Percentiles rank a stretch among this genome's conserved stretches.
phyloP scores from a whole-genome alignment of 2,797 vertebrate species.

The Ceryle rudis region DNA sequence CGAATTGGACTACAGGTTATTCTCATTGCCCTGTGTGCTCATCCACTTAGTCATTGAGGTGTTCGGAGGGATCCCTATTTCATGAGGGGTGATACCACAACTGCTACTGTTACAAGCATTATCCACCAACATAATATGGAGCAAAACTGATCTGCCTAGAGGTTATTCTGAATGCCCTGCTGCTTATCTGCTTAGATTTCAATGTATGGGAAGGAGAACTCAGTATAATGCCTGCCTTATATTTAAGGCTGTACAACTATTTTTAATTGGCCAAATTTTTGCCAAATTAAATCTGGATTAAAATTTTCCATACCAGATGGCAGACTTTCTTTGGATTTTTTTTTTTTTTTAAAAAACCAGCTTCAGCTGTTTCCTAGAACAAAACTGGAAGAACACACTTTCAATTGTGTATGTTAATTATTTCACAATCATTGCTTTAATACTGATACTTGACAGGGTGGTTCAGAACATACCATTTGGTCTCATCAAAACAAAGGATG shows the following conservation, averaged over 20 bases:
- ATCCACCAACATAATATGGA: rapidly evolving
- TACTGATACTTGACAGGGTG: not conserved
- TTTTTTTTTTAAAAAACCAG: too few relatives aligned
- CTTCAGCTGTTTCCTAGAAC: not conserved
- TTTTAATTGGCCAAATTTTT: not conserved
- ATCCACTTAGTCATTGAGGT: not conserved
- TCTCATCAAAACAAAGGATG: not conserved
- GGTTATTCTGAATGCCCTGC: not conserved
- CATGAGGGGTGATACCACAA: not conserved
- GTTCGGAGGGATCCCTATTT: not conserved
- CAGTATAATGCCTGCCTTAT: not conserved
- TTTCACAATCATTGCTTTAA: not conserved
- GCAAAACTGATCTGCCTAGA: not conserved
- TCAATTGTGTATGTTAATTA: not conserved
- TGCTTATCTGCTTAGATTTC: not conserved
- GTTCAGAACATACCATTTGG: not conserved
- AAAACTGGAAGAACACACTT: not conserved
- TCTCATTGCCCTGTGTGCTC: not conserved
- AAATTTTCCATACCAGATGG: conserved; percentile 22
- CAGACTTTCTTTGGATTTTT: not conserved
- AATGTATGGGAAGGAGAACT: not conserved
- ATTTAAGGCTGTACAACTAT: not conserved
- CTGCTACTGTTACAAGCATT: not conserved
- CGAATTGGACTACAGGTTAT: rapidly evolving
- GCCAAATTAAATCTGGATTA: conserved; percentile 4